Evolutionary conservation across 2,797 vertebrate species (phyloP), one percentile per base, ranked within the genome.

Genomic region (Chrysolophus pictus): DNA sequence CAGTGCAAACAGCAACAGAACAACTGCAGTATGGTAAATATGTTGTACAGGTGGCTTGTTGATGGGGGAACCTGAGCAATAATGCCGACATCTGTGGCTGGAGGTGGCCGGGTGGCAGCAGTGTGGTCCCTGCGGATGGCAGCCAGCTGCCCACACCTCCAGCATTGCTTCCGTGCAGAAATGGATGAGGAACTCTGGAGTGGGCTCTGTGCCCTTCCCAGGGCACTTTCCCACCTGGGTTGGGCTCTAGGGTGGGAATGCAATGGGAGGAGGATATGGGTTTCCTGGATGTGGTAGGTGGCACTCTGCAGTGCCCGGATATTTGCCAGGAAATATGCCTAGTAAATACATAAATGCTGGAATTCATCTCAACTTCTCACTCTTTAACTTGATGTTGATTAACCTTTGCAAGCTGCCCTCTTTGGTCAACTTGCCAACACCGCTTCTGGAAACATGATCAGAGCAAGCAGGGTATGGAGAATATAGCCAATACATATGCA

Each of bases 1-100:
- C 87, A 90, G 88, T 31, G 26, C 93, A 95, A 88, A 89, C 85
- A 88, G 92, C 89, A 76, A 77, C 82, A 77, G 85, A 92, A 85
- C 88, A 95, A 31, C 91, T 91, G 94, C 93, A 55, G 88, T 95
- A 14, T 71, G 84, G 53, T 96, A 90, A 97, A 96, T 97, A 90
- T 96, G 96, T 87, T 91, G 97, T 97, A 97, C 97, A 98, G 97
- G 97, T 97, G 97, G 97, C 96, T 93, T 90, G 70, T 95, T 93
- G 67, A 96, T 90, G 91, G 2, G 46, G 94, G 95, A 96, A 97
- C 97, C 97, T 93, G 97, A 89, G 53, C 72, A 55, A 69, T 96
- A 94, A 88, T 92, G 77, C 73, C 10, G 42, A 90, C 97, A 97
- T 97, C 97, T 98, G 97, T 2, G 73, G 92, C 95, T 33, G 42